Evolutionary conservation across 1,140 invertebrate genomes (phyloP).

Genomic region (Bombus superbus): DNA sequence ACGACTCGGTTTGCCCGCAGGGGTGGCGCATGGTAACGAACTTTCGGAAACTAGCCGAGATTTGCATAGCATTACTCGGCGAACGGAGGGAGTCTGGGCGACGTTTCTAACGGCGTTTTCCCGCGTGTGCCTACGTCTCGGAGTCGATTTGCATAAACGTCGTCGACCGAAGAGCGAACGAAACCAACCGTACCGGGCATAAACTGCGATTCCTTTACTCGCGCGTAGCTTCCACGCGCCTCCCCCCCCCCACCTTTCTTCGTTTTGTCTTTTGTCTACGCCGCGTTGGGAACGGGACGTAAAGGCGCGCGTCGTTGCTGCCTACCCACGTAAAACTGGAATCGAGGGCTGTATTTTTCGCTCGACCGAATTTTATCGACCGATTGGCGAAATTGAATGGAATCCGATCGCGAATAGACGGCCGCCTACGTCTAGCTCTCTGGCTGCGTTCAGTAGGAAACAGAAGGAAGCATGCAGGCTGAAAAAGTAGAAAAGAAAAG

Average conservation of each 20-base stretch:
- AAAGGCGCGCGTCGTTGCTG: constrained; percentile 26
- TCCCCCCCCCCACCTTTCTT: not conserved
- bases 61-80: constrained; percentile 70
- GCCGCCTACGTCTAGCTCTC: not conserved
- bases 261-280: constrained; percentile 25
- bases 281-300: constrained; percentile 41
- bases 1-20: not conserved
- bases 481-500: not conserved
- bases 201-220: constrained; percentile 67
- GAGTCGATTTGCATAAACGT: constrained; percentile 71
- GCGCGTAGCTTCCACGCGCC: constrained; percentile 25
- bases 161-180: constrained; percentile 57
- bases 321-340: constrained; percentile 40
- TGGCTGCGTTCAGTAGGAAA: not conserved
- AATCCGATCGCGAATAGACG: not conserved
- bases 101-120: constrained; percentile 63
- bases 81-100: constrained; percentile 46
- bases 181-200: constrained; percentile 59
- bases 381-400: constrained; percentile 36
- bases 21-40: constrained; percentile 68
- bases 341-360: constrained; percentile 24
- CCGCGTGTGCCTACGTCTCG: constrained; percentile 48
- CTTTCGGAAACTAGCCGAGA: constrained; percentile 72
- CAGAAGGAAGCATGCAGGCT: not conserved
- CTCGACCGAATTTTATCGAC: constrained; percentile 30